A percentile compares a stretch with the other conserved stretches of the same genome.
Conservation (phyloP, 2,797 vertebrate species). For the Micrastur ruficollis region DNA sequence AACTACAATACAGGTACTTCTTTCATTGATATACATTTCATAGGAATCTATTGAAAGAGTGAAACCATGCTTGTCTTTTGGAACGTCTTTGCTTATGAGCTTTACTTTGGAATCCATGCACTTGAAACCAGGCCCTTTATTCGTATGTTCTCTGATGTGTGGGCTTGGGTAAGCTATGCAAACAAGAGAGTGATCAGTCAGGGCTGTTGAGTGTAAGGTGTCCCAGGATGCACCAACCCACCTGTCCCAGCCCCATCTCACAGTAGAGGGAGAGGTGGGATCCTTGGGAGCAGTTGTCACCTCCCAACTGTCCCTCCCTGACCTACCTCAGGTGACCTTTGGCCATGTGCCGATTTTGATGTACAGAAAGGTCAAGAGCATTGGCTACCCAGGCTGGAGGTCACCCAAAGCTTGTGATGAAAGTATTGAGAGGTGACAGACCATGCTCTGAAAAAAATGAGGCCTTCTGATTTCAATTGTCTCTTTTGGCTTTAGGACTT, state of each 20-base stretch:
- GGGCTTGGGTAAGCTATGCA: neutral
- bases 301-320: neutral
- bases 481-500: neutral
- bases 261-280: neutral
- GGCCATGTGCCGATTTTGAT: neutral
- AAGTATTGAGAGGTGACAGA: neutral
- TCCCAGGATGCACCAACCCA: neutral
- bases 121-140: neutral
- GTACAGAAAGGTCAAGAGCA: neutral
- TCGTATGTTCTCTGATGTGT: neutral
- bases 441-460: neutral
- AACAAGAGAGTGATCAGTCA: neutral
- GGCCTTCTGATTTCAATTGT: neutral
- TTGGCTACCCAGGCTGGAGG: neutral
- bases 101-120: neutral
- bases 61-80: neutral
- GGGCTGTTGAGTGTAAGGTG: neutral
- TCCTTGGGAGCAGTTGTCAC: neutral
- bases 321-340: fast-evolving
- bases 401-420: neutral
- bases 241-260: neutral
- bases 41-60: neutral
- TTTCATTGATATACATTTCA: neutral
- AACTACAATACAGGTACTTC: neutral
- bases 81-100: neutral